phyloP scores from a whole-genome alignment of 2,888 invertebrate genomes.

The Steromphala cineraria region DNA sequence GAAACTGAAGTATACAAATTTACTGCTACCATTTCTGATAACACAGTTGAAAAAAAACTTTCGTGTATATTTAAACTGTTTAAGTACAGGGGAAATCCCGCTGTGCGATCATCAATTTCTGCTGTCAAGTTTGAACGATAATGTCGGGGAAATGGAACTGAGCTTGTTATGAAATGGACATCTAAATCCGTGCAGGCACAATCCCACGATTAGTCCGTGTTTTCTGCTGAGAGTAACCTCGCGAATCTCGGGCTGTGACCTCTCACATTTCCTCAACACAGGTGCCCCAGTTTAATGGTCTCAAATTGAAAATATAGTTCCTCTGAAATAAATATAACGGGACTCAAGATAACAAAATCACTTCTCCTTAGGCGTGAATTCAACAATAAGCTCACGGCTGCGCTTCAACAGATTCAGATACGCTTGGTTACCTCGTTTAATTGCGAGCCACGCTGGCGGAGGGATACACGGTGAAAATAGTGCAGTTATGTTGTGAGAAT shows the following conservation, averaged over 20 bases:
- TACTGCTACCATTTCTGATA: too few species aligned
- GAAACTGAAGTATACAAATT: too few species aligned
- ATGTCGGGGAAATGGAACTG: neutral
- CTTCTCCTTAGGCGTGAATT: too few species aligned
- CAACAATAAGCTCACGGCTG: too few species aligned
- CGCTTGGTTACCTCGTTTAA: neutral
- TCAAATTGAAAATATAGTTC: neutral
- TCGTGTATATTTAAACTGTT: too few species aligned
- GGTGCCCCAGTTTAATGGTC: slow-evolving; percentile 15
- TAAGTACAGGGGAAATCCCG: too few species aligned
- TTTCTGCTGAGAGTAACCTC: neutral
- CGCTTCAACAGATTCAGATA: neutral
- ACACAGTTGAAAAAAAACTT: too few species aligned
- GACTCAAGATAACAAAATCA: too few species aligned
- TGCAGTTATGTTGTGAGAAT: slow-evolving; percentile 16
- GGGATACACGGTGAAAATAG: slow-evolving; percentile 7
- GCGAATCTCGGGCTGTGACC: slow-evolving; percentile 4
- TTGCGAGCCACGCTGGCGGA: neutral
- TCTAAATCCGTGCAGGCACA: neutral
- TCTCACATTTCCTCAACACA: neutral
- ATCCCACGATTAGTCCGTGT: neutral
- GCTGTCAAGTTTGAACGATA: too few species aligned
- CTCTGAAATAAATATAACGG: neutral
- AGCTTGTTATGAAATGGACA: neutral
- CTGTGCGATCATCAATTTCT: too few species aligned